Percentiles rank a stretch among this genome's conserved stretches.
Evolutionary conservation across 2,888 invertebrate genomes (phyloP).

Genomic region (Odontocolon sp.): DNA sequence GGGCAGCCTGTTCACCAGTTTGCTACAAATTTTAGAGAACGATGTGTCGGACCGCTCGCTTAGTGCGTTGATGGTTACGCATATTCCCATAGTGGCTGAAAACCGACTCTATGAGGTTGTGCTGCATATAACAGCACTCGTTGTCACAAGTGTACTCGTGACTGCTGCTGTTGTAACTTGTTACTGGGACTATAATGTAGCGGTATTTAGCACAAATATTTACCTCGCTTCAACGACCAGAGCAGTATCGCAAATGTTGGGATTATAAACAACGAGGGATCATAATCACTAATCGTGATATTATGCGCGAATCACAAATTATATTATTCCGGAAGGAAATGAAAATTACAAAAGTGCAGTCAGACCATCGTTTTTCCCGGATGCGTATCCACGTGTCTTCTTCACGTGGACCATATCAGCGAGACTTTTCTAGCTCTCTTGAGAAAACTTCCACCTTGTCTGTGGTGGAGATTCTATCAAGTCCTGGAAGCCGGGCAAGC

Average conservation of each 20-base stretch:
- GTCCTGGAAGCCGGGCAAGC: slow-evolving; percentile 28
- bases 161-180: slow-evolving; percentile 19
- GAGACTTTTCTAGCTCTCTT: slow-evolving; percentile 1
- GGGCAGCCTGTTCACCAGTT: slow-evolving; percentile 11
- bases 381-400: not conserved
- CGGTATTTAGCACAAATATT: slow-evolving; percentile 61
- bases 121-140: not conserved
- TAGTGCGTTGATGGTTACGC: slow-evolving; percentile 6
- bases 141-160: not conserved
- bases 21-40: slow-evolving; percentile 54
- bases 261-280: too few relatives aligned
- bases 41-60: slow-evolving; percentile 36
- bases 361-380: too few relatives aligned
- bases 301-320: too few relatives aligned
- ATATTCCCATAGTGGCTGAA: not conserved
- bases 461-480: slow-evolving; percentile 57
- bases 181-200: slow-evolving; percentile 48
- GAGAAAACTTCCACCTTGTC: not conserved
- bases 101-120: too few relatives aligned
- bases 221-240: slow-evolving; percentile 56
- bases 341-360: too few relatives aligned
- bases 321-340: too few relatives aligned
- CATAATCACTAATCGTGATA: too few relatives aligned
- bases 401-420: not conserved
- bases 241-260: slow-evolving; percentile 4